Conservation (phyloP, 2,888 invertebrate species). For the Trachelus troglodyta region DNA sequence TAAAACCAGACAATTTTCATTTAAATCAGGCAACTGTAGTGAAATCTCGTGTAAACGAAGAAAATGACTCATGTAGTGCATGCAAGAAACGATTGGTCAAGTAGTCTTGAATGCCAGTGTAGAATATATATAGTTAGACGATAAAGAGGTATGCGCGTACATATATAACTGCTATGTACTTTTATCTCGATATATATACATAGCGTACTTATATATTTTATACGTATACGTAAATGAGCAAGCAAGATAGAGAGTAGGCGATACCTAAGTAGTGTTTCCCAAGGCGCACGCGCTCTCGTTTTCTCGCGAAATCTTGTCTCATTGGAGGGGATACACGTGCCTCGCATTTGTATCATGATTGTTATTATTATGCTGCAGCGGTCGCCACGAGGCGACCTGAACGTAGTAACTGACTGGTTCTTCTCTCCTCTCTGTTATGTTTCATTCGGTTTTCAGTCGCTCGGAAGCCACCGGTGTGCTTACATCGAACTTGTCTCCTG, state of each 20-base stretch:
- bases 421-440: not conserved
- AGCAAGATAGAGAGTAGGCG: not conserved
- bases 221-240: not conserved
- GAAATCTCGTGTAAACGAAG: not conserved
- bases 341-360: conserved; percentile 46
- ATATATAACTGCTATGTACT: not conserved
- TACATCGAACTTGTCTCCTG: not conserved
- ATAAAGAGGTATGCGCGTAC: not conserved
- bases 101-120: not conserved
- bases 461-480: conserved; percentile 26
- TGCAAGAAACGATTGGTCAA: not conserved
- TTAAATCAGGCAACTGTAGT: too few species aligned
- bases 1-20: too few species aligned
- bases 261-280: not conserved
- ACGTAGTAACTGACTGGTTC: not conserved
- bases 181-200: not conserved
- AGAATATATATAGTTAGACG: not conserved
- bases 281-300: conserved; percentile 26
- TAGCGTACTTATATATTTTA: not conserved
- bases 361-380: conserved; percentile 26
- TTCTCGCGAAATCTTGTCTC: conserved; percentile 37
- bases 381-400: not conserved
- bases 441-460: conserved; percentile 27
- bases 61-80: not conserved
- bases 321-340: conserved; percentile 45